A percentile compares a stretch with the other conserved stretches of the same genome.
Conservation (phyloP, 2,888 invertebrate genomes). For the Nemoura dubitans region DNA sequence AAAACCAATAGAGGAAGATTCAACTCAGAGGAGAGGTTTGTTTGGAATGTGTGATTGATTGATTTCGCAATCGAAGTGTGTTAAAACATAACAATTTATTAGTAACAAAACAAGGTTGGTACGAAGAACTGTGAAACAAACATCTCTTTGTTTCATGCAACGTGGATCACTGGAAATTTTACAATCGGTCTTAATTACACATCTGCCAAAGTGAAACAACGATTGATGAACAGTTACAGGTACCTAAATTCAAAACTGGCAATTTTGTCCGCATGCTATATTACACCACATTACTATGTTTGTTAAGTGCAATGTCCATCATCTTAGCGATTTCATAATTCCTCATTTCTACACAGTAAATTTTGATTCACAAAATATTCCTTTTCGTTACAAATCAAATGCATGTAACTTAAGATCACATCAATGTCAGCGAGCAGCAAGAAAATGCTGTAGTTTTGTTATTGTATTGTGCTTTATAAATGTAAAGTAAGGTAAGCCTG, state of each 20-base stretch:
- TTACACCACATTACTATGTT: not conserved
- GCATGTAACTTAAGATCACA: not conserved
- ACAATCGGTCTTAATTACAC: no score
- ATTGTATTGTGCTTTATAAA: no score
- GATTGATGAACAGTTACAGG: no score
- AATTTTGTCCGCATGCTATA: no score
- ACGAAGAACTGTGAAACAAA: not conserved
- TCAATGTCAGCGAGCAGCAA: not conserved
- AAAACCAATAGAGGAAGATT: no score
- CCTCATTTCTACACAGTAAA: not conserved
- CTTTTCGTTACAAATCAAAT: not conserved
- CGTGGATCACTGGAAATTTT: not conserved
- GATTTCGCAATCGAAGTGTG: not conserved
- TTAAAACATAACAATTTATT: conserved; percentile 12
- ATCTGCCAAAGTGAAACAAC: not conserved
- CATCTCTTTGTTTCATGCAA: not conserved
- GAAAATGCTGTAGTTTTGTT: not conserved
- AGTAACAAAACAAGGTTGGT: not conserved
- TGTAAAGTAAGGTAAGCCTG: no score
- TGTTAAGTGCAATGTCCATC: not conserved
- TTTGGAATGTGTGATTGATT: not conserved
- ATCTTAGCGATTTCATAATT: not conserved
- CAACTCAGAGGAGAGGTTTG: no score
- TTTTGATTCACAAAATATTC: not conserved
- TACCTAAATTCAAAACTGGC: no score